Conservation (phyloP, 2,797 vertebrate genomes). For the Propithecus deckenii region DNA sequence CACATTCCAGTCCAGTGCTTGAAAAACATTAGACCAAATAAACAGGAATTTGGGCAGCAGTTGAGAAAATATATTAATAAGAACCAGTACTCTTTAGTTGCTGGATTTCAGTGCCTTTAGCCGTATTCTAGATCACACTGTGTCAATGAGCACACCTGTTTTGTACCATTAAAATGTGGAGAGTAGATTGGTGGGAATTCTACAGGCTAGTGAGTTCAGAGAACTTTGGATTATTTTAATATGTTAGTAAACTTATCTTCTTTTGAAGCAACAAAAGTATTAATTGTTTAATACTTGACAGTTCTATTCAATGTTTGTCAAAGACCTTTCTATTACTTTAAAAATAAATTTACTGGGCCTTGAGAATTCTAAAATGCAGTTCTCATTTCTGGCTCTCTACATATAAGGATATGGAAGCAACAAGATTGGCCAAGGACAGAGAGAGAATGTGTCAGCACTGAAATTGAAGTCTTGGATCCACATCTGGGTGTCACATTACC, state of each 20-base stretch:
- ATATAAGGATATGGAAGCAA: not conserved
- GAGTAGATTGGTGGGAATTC: not conserved
- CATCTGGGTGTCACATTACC: constrained; percentile 57
- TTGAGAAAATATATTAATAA: not conserved
- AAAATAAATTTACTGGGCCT: not conserved
- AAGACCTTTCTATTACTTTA: not conserved
- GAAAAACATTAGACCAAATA: not conserved
- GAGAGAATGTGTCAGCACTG: constrained; percentile 47
- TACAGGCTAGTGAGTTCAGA: not conserved
- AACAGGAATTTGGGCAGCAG: not conserved
- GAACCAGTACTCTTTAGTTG: not conserved
- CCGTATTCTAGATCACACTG: not conserved
- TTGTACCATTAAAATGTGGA: not conserved
- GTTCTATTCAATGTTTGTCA: not conserved
- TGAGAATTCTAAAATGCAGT: not conserved
- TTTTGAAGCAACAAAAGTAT: constrained; percentile 16
- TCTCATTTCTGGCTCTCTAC: not conserved
- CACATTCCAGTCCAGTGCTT: not conserved
- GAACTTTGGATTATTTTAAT: not conserved
- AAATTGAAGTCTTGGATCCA: constrained; percentile 57
- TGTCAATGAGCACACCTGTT: not conserved
- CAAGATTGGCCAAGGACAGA: constrained; percentile 43
- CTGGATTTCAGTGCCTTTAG: not conserved
- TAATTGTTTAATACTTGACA: not conserved
- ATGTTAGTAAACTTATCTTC: not conserved